A percentile compares a stretch with the other conserved stretches of the same genome.
Conservation (phyloP, 37 sponge, comb jelly and placozoan genomes). For the Dysidea cf. avara region DNA sequence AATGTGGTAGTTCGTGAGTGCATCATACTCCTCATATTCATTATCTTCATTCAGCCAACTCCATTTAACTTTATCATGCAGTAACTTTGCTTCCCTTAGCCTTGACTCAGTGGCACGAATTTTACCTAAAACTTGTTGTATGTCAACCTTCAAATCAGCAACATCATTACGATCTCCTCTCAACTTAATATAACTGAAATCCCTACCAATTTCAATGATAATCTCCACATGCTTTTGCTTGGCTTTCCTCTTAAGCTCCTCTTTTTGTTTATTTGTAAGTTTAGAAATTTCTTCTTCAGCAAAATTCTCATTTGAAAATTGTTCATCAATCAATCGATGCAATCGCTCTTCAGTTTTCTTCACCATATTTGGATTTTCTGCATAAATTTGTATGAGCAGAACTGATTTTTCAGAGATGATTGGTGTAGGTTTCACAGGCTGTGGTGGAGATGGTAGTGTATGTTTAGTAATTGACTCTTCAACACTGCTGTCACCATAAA, state of each 20-base stretch:
- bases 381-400: constrained; percentile 8
- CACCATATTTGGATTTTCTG: neutral
- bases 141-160: neutral
- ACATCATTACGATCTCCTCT: neutral
- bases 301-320: neutral
- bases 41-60: constrained; percentile 14
- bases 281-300: neutral
- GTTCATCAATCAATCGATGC: neutral
- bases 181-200: neutral
- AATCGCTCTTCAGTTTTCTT: neutral
- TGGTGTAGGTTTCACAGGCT: neutral
- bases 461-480: too few relatives aligned
- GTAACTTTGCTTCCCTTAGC: constrained; percentile 11
- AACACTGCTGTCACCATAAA: too few relatives aligned
- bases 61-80: constrained; percentile 11
- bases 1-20: neutral
- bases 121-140: neutral
- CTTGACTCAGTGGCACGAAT: neutral
- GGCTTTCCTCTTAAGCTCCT: neutral
- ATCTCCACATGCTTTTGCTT: neutral
- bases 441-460: neutral
- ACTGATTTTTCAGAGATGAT: neutral
- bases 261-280: neutral
- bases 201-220: neutral
- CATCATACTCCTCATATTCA: constrained; percentile 3